Base-by-base conservation (phyloP, 1,140 invertebrate genomes). In the Manduca sexta region DNA sequence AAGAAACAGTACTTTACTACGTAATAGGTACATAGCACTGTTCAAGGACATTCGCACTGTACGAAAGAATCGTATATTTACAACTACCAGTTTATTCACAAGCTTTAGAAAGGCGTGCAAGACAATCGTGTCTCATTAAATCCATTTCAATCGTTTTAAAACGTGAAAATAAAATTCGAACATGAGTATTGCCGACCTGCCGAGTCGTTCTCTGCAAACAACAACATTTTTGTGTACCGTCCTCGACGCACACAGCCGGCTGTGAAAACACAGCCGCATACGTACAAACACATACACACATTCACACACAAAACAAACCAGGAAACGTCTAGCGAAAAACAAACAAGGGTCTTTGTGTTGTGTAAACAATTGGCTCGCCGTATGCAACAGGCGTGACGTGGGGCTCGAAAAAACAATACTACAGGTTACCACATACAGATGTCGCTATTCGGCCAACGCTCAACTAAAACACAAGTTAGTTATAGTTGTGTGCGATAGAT, bases 271-370 rank as follows among this genome's bases (percentile, higher is more conserved):
- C 30, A 44, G 13, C 42, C 5, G 12, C 60, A 17, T 38, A 61
- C 60, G 59, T 64, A 64, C 53, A 56, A 71, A 71, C 60, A 63
- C 59, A 68, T 60, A 60, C 60, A 52, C 58, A 70, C 62, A 63
- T 64, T 49, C 66, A 72, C 74, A 84, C 77, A 83, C 81, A 82
- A 80, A 83, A 84, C 79, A 83, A 81, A 84, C 81, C 79, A 84
- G 81, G 81, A 83, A 84, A 84, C 77, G 79, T 81, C 77, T 85
- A 83, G 81, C 79, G 75, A 82, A 85, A 83, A 85, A 79, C 79
- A 85, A 85, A 85, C 81, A 84, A 66, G 79, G 82, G 79, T 79
- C 78, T 82, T 83, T 85, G 75, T 84, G 63, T 79, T 85, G 74
- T 82, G 82, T 85, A 85, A 85, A 85, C 82, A 83, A 83, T 80